Base-by-base conservation (phyloP, 2,888 invertebrate genomes). In the Zaprionus bogoriensis region DNA sequence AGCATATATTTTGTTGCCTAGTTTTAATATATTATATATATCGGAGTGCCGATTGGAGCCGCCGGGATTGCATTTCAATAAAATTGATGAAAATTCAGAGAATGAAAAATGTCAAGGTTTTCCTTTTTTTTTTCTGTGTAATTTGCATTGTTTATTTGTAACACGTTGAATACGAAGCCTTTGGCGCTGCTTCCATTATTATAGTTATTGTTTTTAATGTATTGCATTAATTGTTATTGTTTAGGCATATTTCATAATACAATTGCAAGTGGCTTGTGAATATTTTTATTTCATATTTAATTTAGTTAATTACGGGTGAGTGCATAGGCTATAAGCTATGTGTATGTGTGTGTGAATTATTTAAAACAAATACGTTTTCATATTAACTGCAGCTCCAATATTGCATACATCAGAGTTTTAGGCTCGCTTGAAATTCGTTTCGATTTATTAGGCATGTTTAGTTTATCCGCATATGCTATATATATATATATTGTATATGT, bases 141-240 rank as follows among this genome's bases (percentile, higher is more conserved):
- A 17, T 44, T 69, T 67, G 58, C 45, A 71, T 67, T 81, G n/a
- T 79, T 78, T 58, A 77, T 84, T 84, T 77, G 72, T 84, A 81
- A 74, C 84, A 81, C 77, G 74, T 78, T 83, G 71, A 76, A 84
- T 67, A 74, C 65, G 84, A 84, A 82, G 84, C 84, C 78, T 84
- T 82, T 84, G 84, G 77, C 72, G 77, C 65, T 84, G 82, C 84
- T 78, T 70, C 68, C 68, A 60, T 70, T 63, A 47, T 58, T 60
- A 54, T 55, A 50, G 47, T 48, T 41, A 28, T 59, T 55, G 41
- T 55, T 48, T 41, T 64, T 62, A 57, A 47, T 58, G 48, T 20
- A 25, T 30, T 58, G 48, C 20, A 25, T 30, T 28, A 41, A 32
- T 27, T 44, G 22, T 53, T 62, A 62, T 55, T 67, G 45, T 73